Evolutionary conservation across 1,140 invertebrate genomes (phyloP), one percentile per base, ranked within the genome.

Genomic region (Panonychus citri): DNA sequence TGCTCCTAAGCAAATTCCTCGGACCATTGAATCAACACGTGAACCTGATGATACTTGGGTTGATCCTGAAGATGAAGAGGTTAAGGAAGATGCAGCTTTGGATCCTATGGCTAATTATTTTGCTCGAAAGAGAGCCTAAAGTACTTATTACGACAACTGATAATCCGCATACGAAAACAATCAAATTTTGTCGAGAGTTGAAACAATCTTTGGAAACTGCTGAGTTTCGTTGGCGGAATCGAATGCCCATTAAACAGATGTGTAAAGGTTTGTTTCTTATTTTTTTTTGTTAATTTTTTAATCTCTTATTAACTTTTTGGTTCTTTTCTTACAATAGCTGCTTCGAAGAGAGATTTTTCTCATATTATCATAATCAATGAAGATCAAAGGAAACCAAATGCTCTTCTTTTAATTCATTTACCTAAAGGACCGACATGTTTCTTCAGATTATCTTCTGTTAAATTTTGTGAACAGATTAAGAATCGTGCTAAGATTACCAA

Each of bases 371-470:
- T 97, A 46, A 72, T 97, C 4, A 95, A 96, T 73, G 90, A 97
- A 71, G 82, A 97, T 71, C 77, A 78, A 61, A 82, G 83, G 62
- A 78, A 83, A 67, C 90, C 89, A 17, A 90, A 93, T 75, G 90
- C 85, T 17, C 74, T 97, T 64, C 69, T 96, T 25, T 70, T 98
- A 1, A 81, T 88, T 61, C 91, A 97, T 72, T 74, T 98, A 57
- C 94, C 94, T 1, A 77, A 88, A 64, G 94, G 94, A 3, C 94
- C 94, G 2, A 97, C 94, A 0, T 87, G 90, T 26, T 75, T 88
- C 66, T 95, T 78, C 64, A 74, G 73, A 63, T 61, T 78, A 34
- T 72, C 69, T 55, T 73, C 64, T 61, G 66, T 76, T 12, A 68
- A 66, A 55, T 67, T 73, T n/a, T 67, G 67, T 28, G 69, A 70